Evolutionary conservation across 2,888 invertebrate species (phyloP), one percentile per base, ranked within the genome.

Genomic region (Tethea ocularis): DNA sequence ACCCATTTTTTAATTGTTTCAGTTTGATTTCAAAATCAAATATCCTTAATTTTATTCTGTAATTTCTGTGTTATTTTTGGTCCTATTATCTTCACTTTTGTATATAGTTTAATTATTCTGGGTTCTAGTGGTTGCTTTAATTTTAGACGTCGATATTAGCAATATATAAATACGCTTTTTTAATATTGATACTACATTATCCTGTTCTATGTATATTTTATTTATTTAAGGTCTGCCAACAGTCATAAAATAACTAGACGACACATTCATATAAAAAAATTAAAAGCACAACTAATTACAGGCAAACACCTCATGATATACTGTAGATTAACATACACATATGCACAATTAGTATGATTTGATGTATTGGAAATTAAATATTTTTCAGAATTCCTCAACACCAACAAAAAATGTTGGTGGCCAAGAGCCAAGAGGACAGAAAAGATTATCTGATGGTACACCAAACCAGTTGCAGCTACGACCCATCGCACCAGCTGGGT

Each of bases 401-500:
- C 83, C 88, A 13, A 84, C 87, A 11, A 92, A 91, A 72, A 87
- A 78, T 64, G 67, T 84, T 29, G 72, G 77, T 17, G 75, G 61
- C 20, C 90, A 90, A 68, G 92, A 93, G 52, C 58, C 81, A 4
- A 74, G 93, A 57, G 92, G 91, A 2, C 92, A 92, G 63, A 93
- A 93, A 61, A 80, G 93, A 56, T 65, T 93, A 23, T 91, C 93
- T 0, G 93, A 93, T 62, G 93, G 92, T 0, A 85, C 91, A 0
- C 93, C 93, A 0, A 93, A 82, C 65, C 93, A 92, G 61, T 70
- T 93, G 46, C 93, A 93, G 68, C 68, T 93, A 11, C 73, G 93
- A 41, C 90, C 93, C 0, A 92, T 93, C 23, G 93, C 93, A 11
- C 92, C 93, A 0, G 91, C 93, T 13, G 89, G 89, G 91, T 91